A percentile compares a stretch with the other conserved stretches of the same genome.
These are phyloP conservation scores for Spodoptera picta DNA, from an alignment of 2,888 invertebrate genomes.

Conservation along the genomic window DNA sequence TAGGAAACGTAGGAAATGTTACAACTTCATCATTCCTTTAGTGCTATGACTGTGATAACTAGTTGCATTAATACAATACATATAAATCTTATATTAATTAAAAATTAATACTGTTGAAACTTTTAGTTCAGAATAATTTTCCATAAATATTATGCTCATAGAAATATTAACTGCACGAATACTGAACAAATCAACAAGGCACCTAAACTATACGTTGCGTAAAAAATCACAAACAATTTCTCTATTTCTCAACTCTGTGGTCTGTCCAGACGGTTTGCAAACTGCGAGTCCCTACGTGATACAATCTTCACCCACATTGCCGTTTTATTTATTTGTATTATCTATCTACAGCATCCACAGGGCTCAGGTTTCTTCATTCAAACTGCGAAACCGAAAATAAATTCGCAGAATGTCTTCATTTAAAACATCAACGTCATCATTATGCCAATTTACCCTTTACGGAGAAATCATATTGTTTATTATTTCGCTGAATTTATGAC, in stretches of 20 bases:
- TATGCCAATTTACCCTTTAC: constrained; percentile 54
- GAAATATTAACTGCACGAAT: too few species aligned
- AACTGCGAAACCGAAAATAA: constrained; percentile 37
- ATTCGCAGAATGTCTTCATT: constrained; percentile 61
- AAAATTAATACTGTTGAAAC: not conserved
- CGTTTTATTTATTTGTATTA: constrained; percentile 52
- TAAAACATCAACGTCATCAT: constrained; percentile 56
- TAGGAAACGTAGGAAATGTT: constrained; percentile 5
- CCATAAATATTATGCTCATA: too few species aligned
- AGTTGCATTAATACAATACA: constrained; percentile 2
- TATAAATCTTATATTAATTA: not conserved
- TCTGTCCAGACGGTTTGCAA: constrained; percentile 19
- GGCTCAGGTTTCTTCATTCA: constrained; percentile 53
- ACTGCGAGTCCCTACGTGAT: constrained; percentile 43
- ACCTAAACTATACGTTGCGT: not conserved
- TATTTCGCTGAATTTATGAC: constrained; percentile 41
- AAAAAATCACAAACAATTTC: constrained; percentile 7
- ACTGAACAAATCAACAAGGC: too few species aligned
- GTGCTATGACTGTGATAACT: constrained; percentile 5
- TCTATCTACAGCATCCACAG: constrained; percentile 9
- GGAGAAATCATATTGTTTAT: constrained; percentile 49
- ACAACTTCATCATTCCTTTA: constrained; percentile 17
- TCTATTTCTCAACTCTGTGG: constrained; percentile 45
- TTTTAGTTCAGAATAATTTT: too few species aligned
- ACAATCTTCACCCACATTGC: constrained; percentile 53